A percentile compares a stretch with the other conserved stretches of the same genome.
phyloP scores from a whole-genome alignment of 2,888 invertebrate species.

The Pteria penguin region DNA sequence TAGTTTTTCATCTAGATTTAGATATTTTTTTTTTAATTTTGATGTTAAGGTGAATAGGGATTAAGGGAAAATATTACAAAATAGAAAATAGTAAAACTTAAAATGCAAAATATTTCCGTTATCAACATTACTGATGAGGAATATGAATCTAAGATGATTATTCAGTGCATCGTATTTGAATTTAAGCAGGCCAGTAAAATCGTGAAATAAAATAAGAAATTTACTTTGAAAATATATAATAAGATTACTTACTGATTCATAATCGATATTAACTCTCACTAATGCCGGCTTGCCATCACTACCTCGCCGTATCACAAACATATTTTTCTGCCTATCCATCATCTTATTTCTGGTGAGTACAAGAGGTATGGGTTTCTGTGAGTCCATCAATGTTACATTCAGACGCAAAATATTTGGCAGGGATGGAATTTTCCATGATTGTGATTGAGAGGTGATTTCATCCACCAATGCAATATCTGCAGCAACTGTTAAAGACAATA shows the following conservation, averaged over 20 bases:
- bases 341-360: neutral
- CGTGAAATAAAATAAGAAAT: too few species aligned
- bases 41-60: too few species aligned
- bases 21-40: too few species aligned
- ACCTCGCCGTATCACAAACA: neutral
- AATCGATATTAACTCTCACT: neutral
- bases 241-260: neutral
- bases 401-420: neutral
- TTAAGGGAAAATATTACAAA: too few species aligned
- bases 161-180: too few species aligned
- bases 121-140: too few species aligned
- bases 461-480: neutral
- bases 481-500: neutral
- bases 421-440: neutral
- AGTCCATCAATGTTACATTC: neutral
- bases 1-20: too few species aligned
- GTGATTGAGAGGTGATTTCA: neutral
- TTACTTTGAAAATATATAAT: too few species aligned
- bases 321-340: neutral
- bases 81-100: too few species aligned
- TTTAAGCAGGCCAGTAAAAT: too few species aligned
- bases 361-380: neutral
- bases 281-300: neutral
- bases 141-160: too few species aligned
- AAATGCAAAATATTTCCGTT: too few species aligned